These are phyloP conservation scores for Heteractis magnifica DNA, from an alignment of 92 coral and sea anemone species.

Conservation along the genomic window DNA sequence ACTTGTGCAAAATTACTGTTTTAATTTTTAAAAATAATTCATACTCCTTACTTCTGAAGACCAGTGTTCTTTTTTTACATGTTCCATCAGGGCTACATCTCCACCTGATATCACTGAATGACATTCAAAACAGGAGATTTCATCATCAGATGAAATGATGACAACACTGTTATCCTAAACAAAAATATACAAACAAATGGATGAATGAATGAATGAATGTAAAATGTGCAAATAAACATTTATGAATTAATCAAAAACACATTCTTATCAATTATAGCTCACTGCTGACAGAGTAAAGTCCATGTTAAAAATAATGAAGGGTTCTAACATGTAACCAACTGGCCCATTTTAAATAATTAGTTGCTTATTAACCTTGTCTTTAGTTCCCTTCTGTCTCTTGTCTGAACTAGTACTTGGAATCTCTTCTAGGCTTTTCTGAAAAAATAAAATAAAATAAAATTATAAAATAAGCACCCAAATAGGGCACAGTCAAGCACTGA, in stretches of 20 bases:
- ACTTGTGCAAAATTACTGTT: not conserved
- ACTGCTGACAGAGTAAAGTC: too few relatives aligned
- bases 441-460: too few relatives aligned
- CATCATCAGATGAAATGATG: conserved; percentile 5
- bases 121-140: conserved; percentile 1
- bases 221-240: too few relatives aligned
- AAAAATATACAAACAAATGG: not conserved
- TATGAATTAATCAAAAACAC: not conserved
- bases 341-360: too few relatives aligned
- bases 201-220: too few relatives aligned
- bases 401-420: too few relatives aligned
- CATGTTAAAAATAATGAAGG: too few relatives aligned
- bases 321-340: too few relatives aligned
- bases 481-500: conserved; percentile 3
- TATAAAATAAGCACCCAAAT: not conserved
- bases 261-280: not conserved
- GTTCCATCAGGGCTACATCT: conserved; percentile 4
- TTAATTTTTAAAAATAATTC: conserved; percentile 1
- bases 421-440: too few relatives aligned
- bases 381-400: too few relatives aligned
- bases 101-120: not conserved
- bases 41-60: conserved; percentile 21
- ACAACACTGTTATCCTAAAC: not conserved
- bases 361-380: too few relatives aligned
- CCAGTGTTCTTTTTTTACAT: conserved; percentile 21